Evolutionary conservation across 2,797 vertebrate genomes (phyloP), one percentile per base, ranked within the genome.

Genomic region (Cyprinella venusta): DNA sequence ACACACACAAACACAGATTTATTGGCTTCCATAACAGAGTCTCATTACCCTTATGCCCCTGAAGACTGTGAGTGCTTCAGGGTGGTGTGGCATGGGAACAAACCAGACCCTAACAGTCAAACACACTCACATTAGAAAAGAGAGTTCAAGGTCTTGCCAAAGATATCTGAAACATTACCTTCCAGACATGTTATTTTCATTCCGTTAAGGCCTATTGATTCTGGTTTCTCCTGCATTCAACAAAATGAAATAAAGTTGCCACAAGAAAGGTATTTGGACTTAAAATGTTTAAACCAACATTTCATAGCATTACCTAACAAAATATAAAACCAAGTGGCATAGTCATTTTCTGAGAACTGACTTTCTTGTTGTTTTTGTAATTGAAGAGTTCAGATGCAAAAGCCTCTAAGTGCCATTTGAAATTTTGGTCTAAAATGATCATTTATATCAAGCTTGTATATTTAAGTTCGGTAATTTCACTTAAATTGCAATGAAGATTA

Each of bases 11-110:
- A 80, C 75, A 81, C 40, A 67, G 48, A 86, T 92, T 93, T 94
- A 92, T 87, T 90, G 91, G 92, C 90, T 85, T 75, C 90, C 91
- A 90, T 92, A 91, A 90, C 88, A 85, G 78, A 81, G 86, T 87
- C 88, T 92, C 89, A 92, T 93, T 92, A 92, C 88, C 86, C 86
- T 85, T 48, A 84, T 88, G 75, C 70, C 77, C 83, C 65, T 82
- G 45, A 76, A 81, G 61, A 54, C 70, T 26, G 65, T 52, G 61
- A 85, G 77, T 64, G 84, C 64, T 82, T 76, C 64, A 80, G 83
- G 83, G 80, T 83, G 86, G 76, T 75, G 69, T 76, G 54, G 65
- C 84, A 87, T 84, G 75, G 81, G 69, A 87, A 87, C 56, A 83
- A 70, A 77, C 75, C 64, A 74, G 68, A 82, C 65, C 52, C 61